Conservation (phyloP, 2,888 invertebrate species). For the Ariolimax columbianus region DNA sequence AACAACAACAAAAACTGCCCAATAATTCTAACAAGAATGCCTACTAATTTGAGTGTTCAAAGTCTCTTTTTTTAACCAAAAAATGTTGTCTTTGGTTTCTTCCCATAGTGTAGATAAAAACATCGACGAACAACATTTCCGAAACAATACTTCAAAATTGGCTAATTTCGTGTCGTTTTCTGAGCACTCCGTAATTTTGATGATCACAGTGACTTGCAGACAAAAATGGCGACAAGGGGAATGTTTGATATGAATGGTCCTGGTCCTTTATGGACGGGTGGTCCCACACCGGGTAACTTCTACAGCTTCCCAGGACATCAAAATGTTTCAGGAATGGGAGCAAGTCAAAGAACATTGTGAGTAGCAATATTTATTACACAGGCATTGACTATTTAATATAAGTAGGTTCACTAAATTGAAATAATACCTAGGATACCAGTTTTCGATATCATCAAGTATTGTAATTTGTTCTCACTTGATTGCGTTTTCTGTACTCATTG, state of each 20-base stretch:
- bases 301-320: constrained; percentile 32
- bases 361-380: not conserved
- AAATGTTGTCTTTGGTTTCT: too few relatives aligned
- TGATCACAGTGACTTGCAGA: constrained; percentile 9
- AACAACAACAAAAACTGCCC: too few relatives aligned
- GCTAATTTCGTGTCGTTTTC: not conserved
- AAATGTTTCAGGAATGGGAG: constrained; percentile 4
- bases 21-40: too few relatives aligned
- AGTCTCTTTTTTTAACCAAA: too few relatives aligned
- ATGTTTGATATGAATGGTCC: constrained; percentile 21
- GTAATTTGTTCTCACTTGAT: too few relatives aligned
- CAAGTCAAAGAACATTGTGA: constrained; percentile 8
- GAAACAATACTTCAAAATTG: not conserved
- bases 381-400: too few relatives aligned
- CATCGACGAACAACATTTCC: not conserved
- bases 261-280: constrained; percentile 36
- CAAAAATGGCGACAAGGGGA: not conserved
- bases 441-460: too few relatives aligned
- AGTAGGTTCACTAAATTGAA: too few relatives aligned
- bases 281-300: constrained; percentile 28
- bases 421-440: too few relatives aligned
- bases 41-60: too few relatives aligned
- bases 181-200: not conserved
- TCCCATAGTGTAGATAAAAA: too few relatives aligned
- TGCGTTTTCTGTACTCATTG: too few relatives aligned